Evolutionary conservation across 1,140 invertebrate species (phyloP), one percentile per base, ranked within the genome.

Genomic region (Drosophila mayri): DNA sequence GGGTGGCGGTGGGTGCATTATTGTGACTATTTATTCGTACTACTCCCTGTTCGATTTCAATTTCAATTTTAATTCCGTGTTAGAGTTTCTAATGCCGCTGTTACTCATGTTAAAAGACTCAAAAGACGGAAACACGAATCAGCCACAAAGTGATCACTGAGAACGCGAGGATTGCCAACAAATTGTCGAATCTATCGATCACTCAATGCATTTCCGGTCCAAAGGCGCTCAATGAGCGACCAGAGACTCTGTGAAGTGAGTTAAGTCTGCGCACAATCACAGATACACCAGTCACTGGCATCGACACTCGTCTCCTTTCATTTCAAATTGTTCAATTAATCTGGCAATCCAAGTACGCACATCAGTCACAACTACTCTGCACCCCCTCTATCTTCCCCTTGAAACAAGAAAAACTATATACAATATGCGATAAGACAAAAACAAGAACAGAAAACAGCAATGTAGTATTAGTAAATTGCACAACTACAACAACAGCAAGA

Each of bases 391-490:
- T 16, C 37, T 57, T 16, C 9, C 32, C 60, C n/a, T 57, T 41
- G 32, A 54, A 66, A 57, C 37, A 32, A 72, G 20, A 74, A 50
- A 50, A 43, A 72, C 25, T 4, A 38, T 54, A 37, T 38, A 11
- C 52, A 22, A 38, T 25, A 38, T 38, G 35, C 52, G 35, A 55
- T 37, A 22, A 62, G 35, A 76, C 35, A 76, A 22, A 46, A 35
- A 76, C 40, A 76, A 43, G 40, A 41, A 77, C 54, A 73, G 28
- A 40, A 57, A 77, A 72, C 40, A 78, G 41, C 57, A 58, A 76
- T 43, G 64, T 57, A 77, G 74, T 43, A 54, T 79, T 78, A 78
- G 74, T 78, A 50, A 72, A 72, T 68, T 77, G 74, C 74, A 77
- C 74, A 71, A 57, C 68, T 54, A 76, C 52, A 76, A 76, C 62